Evolutionary conservation across 2,888 invertebrate species (phyloP).

Genomic region (Tipula confusa): DNA sequence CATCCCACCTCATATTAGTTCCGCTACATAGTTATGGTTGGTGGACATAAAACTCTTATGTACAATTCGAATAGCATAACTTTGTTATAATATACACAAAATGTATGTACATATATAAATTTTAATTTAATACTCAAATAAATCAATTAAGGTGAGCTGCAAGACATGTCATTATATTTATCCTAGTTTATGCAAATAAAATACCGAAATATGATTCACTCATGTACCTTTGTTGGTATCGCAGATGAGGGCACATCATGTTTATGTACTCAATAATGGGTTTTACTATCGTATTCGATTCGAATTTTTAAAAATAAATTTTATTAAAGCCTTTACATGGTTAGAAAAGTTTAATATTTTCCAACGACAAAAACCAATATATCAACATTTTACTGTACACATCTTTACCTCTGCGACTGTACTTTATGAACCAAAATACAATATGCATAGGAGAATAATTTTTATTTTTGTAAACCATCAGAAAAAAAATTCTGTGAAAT

Average conservation of each 20-base stretch:
- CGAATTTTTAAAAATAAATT: not conserved
- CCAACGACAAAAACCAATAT: not conserved
- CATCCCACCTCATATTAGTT: too few relatives aligned
- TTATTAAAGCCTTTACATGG: not conserved
- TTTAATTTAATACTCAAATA: not conserved
- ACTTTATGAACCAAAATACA: not conserved
- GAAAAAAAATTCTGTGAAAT: not conserved
- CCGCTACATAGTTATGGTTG: too few relatives aligned
- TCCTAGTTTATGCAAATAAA: not conserved
- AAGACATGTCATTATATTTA: not conserved
- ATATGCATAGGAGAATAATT: not conserved
- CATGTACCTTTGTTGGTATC: not conserved
- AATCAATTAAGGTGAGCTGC: not conserved
- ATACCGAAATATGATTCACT: not conserved
- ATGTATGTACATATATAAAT: not conserved
- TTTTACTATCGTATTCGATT: not conserved
- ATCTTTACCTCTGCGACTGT: not conserved
- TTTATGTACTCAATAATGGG: not conserved
- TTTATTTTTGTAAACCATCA: not conserved
- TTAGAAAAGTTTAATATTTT: not conserved
- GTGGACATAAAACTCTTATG: too few relatives aligned
- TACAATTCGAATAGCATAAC: not conserved
- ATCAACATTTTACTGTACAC: not conserved
- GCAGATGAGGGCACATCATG: not conserved
- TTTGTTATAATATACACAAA: not conserved